Evolutionary conservation across 2,113 vertebrate species (phyloP).

Genomic region (Dendrocopos noguchii): DNA sequence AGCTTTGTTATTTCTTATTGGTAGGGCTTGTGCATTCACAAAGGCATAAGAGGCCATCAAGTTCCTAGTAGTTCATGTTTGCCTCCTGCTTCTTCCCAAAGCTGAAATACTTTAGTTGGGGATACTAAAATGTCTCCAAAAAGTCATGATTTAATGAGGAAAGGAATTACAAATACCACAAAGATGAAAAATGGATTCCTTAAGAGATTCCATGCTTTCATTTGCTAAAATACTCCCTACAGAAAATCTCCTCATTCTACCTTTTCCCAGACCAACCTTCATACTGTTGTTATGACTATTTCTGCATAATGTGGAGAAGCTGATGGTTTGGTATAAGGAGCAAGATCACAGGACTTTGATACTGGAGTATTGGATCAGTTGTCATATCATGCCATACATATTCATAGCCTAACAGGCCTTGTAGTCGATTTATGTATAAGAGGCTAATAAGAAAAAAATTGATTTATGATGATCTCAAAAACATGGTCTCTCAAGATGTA

Average conservation of each 20-base stretch:
- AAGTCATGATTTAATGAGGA: slow-evolving; percentile 1
- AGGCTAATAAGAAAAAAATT: slow-evolving; percentile 63
- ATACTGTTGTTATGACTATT: neutral
- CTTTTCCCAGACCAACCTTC: neutral
- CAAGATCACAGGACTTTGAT: slow-evolving; percentile 17
- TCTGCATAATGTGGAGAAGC: neutral
- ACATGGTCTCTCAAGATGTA: slow-evolving; percentile 78
- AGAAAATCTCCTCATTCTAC: neutral
- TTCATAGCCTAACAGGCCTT: slow-evolving; percentile 59
- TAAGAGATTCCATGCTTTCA: neutral
- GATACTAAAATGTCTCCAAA: neutral
- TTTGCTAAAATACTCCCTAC: neutral
- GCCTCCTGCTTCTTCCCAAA: neutral
- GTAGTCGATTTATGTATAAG: slow-evolving; percentile 57
- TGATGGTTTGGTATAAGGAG: neutral
- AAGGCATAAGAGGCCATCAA: neutral
- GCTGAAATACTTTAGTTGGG: neutral
- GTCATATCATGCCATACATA: slow-evolving; percentile 52
- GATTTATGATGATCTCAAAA: slow-evolving; percentile 81
- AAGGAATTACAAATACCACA: slow-evolving; percentile 24
- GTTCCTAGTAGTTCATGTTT: neutral
- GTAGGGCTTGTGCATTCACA: fast-evolving
- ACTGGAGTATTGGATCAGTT: slow-evolving; percentile 30
- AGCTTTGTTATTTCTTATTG: neutral
- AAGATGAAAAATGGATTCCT: neutral